A percentile compares a stretch with the other conserved stretches of the same genome.
Evolutionary conservation across 2,113 vertebrate genomes (phyloP).

Genomic region (Struthio camelus): DNA sequence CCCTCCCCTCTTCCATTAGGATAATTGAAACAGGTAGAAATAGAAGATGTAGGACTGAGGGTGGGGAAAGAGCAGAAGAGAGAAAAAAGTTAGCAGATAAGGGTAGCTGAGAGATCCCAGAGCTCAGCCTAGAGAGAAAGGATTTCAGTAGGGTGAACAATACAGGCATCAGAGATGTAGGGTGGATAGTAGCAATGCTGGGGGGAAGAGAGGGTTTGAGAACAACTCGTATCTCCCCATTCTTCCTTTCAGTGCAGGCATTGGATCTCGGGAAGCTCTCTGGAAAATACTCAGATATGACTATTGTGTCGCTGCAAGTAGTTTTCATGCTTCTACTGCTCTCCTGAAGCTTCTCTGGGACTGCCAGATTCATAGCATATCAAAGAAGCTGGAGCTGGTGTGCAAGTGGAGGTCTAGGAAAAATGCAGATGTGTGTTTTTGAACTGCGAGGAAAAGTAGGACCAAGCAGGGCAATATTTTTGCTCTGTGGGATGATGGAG

Average conservation of each 20-base stretch:
- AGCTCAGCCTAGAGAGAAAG: not conserved
- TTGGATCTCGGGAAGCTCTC: not conserved
- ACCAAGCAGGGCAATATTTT: not conserved
- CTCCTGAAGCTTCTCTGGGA: not conserved
- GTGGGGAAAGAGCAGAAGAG: not conserved
- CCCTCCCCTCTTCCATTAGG: not conserved
- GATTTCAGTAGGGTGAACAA: not conserved
- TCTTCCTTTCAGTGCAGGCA: not conserved
- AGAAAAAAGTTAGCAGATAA: not conserved
- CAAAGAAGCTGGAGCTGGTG: not conserved
- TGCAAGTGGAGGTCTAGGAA: not conserved
- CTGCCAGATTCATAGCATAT: not conserved
- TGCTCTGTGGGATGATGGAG: not conserved
- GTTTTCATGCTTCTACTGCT: not conserved
- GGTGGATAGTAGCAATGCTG: not conserved
- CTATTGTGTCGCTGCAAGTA: not conserved
- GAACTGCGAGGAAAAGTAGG: not conserved
- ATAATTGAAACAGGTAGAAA: not conserved
- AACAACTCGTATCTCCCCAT: not conserved
- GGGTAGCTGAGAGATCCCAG: not conserved
- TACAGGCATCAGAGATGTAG: accelerated
- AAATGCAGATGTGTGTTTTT: accelerated
- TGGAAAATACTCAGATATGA: not conserved
- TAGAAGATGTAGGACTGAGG: not conserved
- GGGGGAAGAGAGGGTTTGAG: not conserved